Evolutionary conservation across 1,140 invertebrate species (phyloP).

Genomic region (Papilio polytes): DNA sequence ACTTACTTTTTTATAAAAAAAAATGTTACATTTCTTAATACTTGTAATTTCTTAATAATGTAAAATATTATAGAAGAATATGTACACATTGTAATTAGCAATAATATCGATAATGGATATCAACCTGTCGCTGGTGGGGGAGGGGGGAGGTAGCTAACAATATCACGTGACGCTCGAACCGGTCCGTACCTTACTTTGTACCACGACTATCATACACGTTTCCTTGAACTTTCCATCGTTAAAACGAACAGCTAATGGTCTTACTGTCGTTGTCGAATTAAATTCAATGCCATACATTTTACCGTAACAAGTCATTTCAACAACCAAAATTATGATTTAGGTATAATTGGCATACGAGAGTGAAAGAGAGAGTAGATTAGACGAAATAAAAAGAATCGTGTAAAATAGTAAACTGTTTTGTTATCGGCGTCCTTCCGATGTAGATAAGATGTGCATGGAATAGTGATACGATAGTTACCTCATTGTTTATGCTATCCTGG

Average conservation of each 20-base stretch:
- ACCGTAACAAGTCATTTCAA: too few relatives aligned
- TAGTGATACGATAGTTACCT: neutral
- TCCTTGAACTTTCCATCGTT: constrained; percentile 21
- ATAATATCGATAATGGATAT: neutral
- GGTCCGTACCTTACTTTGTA: constrained; percentile 1
- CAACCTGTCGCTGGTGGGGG: neutral
- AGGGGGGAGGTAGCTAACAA: neutral
- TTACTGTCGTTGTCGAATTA: neutral
- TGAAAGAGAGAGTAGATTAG: too few relatives aligned
- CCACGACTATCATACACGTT: neutral
- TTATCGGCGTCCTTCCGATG: constrained; percentile 13
- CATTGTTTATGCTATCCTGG: neutral
- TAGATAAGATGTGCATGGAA: constrained; percentile 11
- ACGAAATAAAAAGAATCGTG: neutral
- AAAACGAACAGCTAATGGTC: constrained; percentile 5
- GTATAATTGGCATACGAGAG: too few relatives aligned
- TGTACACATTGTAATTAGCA: neutral
- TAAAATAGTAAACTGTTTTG: neutral
- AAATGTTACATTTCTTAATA: too few relatives aligned
- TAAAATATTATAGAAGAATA: neutral
- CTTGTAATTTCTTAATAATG: too few relatives aligned
- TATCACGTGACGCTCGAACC: constrained; percentile 5
- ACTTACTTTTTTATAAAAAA: too few relatives aligned
- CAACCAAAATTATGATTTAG: too few relatives aligned
- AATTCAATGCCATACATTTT: neutral